Evolutionary conservation across 2,113 vertebrate species (phyloP), one percentile per base, ranked within the genome.

Genomic region (Onychostruthus taczanowskii): DNA sequence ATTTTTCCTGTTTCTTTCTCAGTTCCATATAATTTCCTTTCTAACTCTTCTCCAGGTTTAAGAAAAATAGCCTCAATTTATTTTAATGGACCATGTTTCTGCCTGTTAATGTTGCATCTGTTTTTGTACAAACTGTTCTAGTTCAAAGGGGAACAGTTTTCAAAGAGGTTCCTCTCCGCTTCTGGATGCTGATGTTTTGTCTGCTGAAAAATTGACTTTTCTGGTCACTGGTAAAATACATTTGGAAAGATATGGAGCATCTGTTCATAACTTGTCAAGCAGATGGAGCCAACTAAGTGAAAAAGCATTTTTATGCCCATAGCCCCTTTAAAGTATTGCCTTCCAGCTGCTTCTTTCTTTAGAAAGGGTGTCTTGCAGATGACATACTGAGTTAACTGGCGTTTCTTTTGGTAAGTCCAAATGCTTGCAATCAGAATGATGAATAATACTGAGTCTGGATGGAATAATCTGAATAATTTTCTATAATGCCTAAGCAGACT

Each of bases 251-350:
- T 86, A 89, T 0, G 49, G 85, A 94, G 92, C 95, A 96, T 97
- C 92, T 97, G 90, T 93, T 96, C 73, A 24, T 74, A 74, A 87
- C 85, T 93, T 92, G 83, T 92, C 88, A 93, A 92, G 89, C 92
- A 97, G 95, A 97, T 95, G 93, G 90, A 96, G 79, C 82, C 87
- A 95, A 72, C 91, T 94, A 79, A 93, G 76, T 93, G 90, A 95
- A 94, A 92, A 95, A 88, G 64, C 68, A 31, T 72, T 95, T 94
- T 93, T 90, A 75, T 95, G 76, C 79, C 85, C 62, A 52, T 41
- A 74, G 79, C 44, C 80, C 79, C 64, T 96, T 80, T 81, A 83
- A 92, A 80, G 15, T 63, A 52, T 84, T 70, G 87, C 94, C 76
- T 95, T 93, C 79, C 85, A 95, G 90, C 88, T 94, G 69, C 72